Base-by-base conservation (phyloP, 2,888 invertebrate species). In the Elysia crispata region DNA sequence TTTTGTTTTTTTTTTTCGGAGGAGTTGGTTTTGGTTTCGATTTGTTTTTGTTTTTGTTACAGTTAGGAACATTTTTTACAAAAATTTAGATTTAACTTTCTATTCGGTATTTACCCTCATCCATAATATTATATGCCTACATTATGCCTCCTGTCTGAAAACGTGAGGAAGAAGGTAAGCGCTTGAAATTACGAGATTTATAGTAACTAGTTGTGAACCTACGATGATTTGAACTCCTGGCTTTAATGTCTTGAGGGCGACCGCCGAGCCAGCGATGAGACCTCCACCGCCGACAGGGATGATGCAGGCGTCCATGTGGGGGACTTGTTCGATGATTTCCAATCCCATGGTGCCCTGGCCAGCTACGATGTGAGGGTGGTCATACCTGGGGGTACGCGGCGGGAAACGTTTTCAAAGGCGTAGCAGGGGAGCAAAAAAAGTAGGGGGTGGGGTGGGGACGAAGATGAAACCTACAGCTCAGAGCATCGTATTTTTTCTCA, bases 281-380 rank as follows among this genome's bases (percentile, higher is more conserved):
- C 98, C 98, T 0, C 96, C 97, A n/a, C 98, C 98, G 0, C 98
- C 98, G 0, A 97, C 96, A 0, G 98, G 98, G 23, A 98, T 95
- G 28, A 98, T 93, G 41, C 98, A 95, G 0, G 97, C 97, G 92
- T 98, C 97, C 20, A 97, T 94, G 80, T 96, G 94, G 0, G 95
- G 94, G 0, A 98, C 96, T 92, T 98, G 97, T 88, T 98, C 97
- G 31, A 97, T 92, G 81, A 98, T 97, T 93, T 98, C 98, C 87
- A 98, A 93, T 0, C 97, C 98, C 89, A 97, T 94, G 0, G 98
- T 98, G 15, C 98, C 98, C 92, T 98, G 98, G 0, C 98, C 98
- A 0, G 98, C 97, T 94, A 98, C 95, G 83, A 98, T 97, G 91
- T 97, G 95, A 0, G 98, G 98, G 92, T 98, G 97, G 92, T 98